phyloP scores from a whole-genome alignment of 2,113 vertebrate genomes.

The Gorsachius goisagi region DNA sequence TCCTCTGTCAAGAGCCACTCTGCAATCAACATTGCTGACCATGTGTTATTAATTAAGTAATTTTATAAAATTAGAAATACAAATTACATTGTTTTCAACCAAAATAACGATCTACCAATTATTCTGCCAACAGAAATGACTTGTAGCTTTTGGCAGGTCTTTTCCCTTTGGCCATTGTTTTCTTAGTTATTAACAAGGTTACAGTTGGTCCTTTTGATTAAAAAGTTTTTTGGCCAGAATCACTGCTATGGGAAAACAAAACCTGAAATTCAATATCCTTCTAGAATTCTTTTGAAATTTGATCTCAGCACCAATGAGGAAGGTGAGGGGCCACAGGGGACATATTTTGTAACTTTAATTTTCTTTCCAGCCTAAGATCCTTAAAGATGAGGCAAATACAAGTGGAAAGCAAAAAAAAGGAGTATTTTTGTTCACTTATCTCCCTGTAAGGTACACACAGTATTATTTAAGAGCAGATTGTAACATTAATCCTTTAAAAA shows the following conservation, averaged over 20 bases:
- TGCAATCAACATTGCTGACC: conserved; percentile 68
- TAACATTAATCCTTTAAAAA: background rate
- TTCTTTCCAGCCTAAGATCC: conserved; percentile 3
- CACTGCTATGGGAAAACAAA: conserved; percentile 61
- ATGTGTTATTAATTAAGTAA: conserved; percentile 88
- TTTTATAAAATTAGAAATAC: conserved; percentile 81
- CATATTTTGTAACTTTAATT: background rate
- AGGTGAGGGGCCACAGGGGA: conserved; percentile 37
- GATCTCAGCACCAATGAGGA: conserved; percentile 29
- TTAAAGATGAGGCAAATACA: background rate
- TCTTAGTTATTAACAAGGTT: conserved; percentile 89
- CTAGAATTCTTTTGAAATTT: conserved; percentile 76
- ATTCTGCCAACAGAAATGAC: conserved; percentile 81
- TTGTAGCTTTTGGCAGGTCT: conserved; percentile 81
- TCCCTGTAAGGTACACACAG: background rate
- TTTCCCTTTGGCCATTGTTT: conserved; percentile 83
- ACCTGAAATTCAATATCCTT: conserved; percentile 71
- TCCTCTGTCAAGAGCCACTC: conserved; percentile 58
- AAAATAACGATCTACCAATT: conserved; percentile 86
- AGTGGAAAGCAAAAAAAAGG: background rate
- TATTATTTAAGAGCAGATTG: background rate
- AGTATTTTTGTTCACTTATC: background rate
- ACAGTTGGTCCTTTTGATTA: conserved; percentile 78
- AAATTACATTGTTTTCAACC: conserved; percentile 83
- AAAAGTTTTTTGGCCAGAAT: conserved; percentile 72